Conservation (phyloP, 2,797 vertebrate species). For the Amniataba percoides region DNA sequence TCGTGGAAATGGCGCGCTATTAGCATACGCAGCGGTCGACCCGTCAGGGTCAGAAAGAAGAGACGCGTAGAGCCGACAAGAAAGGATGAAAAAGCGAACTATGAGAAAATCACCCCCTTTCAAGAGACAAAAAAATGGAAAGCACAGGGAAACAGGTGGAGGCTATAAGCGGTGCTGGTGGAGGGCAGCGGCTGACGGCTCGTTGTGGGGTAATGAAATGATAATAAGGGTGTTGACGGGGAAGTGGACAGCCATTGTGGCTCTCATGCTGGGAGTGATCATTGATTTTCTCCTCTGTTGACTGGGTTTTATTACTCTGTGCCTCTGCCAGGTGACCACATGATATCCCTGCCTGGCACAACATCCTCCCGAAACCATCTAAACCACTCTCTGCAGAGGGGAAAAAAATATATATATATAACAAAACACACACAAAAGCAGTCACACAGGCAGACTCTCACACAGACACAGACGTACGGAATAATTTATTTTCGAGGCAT, state of each 20-base stretch:
- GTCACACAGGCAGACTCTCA: background rate
- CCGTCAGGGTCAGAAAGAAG: constrained; percentile 55
- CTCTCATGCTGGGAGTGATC: constrained; percentile 75
- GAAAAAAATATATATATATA: constrained; percentile 3
- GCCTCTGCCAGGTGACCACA: constrained; percentile 71
- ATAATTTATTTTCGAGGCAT: constrained; percentile 38
- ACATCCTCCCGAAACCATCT: constrained; percentile 15
- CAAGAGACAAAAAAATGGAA: constrained; percentile 33
- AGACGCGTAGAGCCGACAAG: constrained; percentile 42
- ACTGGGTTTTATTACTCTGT: constrained; percentile 76
- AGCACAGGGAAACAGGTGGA: constrained; percentile 43
- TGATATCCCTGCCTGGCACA: constrained; percentile 44
- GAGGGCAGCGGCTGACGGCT: constrained; percentile 49
- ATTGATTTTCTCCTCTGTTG: constrained; percentile 84
- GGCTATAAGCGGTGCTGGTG: constrained; percentile 24
- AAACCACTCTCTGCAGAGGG: constrained; percentile 1
- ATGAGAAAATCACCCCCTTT: constrained; percentile 70
- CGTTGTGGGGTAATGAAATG: constrained; percentile 77
- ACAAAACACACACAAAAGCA: background rate
- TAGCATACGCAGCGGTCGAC: constrained; percentile 64
- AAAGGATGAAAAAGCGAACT: constrained; percentile 32
- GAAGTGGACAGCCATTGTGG: constrained; percentile 64
- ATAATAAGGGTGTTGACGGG: constrained; percentile 77
- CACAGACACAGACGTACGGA: constrained; percentile 16
- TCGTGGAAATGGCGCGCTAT: constrained; percentile 52